Conservation (phyloP, 2,797 vertebrate species). For the Hoplostethus mediterraneus region DNA sequence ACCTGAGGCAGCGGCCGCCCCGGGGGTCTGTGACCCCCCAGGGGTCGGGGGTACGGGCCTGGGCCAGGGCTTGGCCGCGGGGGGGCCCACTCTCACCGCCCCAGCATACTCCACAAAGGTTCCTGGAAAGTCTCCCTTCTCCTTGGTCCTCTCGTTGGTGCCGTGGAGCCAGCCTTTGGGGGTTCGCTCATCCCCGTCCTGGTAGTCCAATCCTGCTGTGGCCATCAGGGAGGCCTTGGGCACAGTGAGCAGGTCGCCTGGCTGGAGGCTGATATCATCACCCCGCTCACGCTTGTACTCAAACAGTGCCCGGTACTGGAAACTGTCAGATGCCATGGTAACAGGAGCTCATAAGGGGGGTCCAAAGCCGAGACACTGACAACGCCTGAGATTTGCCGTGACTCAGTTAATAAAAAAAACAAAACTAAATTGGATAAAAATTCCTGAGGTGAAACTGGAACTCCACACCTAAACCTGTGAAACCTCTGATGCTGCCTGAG, state of each 20-base stretch:
- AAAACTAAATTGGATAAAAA: slow-evolving; percentile 26
- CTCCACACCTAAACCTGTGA: slow-evolving; percentile 11
- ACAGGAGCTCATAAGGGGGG: slow-evolving; percentile 40
- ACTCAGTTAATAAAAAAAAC: slow-evolving; percentile 9
- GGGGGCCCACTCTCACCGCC: slow-evolving; percentile 50
- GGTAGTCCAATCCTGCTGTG: slow-evolving; percentile 69
- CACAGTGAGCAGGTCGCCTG: slow-evolving; percentile 86
- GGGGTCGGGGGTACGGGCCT: slow-evolving; percentile 79
- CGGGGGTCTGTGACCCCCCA: slow-evolving; percentile 47
- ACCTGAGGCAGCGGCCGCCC: slow-evolving; percentile 77
- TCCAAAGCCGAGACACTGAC: slow-evolving; percentile 7
- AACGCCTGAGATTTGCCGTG: slow-evolving; percentile 48
- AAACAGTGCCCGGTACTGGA: slow-evolving; percentile 87
- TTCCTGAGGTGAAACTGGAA: slow-evolving; percentile 46
- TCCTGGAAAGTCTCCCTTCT: slow-evolving; percentile 87
- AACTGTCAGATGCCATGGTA: slow-evolving; percentile 82
- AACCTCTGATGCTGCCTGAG: slow-evolving; percentile 42
- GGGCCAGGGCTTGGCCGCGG: slow-evolving; percentile 76
- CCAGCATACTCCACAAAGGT: slow-evolving; percentile 89
- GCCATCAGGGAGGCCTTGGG: slow-evolving; percentile 75
- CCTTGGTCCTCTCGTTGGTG: slow-evolving; percentile 87
- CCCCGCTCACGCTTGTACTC: slow-evolving; percentile 86
- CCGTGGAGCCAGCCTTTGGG: slow-evolving; percentile 88
- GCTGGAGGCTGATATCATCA: slow-evolving; percentile 86
- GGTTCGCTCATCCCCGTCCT: slow-evolving; percentile 85